These are phyloP conservation scores for Pogoniulus pusillus DNA, from an alignment of 2,797 vertebrate genomes.

Conservation along the genomic window DNA sequence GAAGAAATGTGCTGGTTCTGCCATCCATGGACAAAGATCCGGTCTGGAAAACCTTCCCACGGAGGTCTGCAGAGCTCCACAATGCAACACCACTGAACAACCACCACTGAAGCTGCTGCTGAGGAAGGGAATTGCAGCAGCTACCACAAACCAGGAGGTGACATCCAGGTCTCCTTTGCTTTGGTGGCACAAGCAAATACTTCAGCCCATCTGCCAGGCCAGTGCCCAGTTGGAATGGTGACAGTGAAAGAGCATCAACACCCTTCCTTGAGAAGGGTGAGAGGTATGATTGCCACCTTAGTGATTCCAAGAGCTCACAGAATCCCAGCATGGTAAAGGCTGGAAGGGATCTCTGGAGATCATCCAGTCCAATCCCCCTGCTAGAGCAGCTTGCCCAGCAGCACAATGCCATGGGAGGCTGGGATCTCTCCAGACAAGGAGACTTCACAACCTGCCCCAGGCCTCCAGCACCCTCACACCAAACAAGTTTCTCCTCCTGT, in stretches of 20 bases:
- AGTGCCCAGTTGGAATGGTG: not conserved
- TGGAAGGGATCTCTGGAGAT: no score
- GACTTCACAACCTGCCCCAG: no score
- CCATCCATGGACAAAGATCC: accelerated
- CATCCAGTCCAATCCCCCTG: no score
- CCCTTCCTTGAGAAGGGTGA: no score
- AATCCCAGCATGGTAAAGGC: no score
- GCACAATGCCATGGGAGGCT: no score
- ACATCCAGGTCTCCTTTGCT: not conserved
- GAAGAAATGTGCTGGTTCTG: not conserved
- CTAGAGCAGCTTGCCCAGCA: no score
- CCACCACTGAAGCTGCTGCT: not conserved
- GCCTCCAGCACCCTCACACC: no score
- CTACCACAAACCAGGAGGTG: not conserved
- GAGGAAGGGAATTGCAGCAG: not conserved
- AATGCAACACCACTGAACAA: accelerated
- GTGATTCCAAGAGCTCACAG: not conserved
- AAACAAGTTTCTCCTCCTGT: no score
- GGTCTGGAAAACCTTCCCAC: not conserved
- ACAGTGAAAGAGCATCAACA: accelerated
- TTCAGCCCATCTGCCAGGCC: not conserved
- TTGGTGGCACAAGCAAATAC: not conserved
- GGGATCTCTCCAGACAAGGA: no score
- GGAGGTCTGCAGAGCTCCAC: not conserved
- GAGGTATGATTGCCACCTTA: not conserved